phyloP scores from a whole-genome alignment of 2,888 invertebrate genomes.

The Dione juno region DNA sequence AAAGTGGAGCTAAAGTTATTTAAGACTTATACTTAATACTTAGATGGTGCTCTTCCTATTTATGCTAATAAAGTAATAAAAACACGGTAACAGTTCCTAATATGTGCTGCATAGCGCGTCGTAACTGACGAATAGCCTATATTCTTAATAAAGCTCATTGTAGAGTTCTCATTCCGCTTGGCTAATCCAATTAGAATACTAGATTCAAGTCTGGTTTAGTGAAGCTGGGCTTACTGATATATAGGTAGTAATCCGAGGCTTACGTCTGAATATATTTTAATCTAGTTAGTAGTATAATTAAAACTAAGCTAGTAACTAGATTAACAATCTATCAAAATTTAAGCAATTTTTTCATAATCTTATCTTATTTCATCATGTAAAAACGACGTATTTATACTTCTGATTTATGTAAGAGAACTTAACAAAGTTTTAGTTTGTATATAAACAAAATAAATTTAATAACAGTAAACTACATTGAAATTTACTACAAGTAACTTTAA shows the following conservation, averaged over 20 bases:
- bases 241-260: not conserved
- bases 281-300: not conserved
- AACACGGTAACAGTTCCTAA: not conserved
- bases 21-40: no score
- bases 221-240: not conserved
- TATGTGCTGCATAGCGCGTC: not conserved
- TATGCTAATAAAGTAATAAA: not conserved
- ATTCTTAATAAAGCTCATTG: conserved; percentile 1
- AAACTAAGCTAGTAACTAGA: not conserved
- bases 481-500: no score
- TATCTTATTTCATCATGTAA: not conserved
- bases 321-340: not conserved
- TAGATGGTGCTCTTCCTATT: no score
- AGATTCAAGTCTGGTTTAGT: not conserved
- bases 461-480: no score
- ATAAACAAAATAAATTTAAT: no score
- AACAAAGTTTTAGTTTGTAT: no score
- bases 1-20: no score
- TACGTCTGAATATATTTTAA: not conserved
- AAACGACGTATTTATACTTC: no score
- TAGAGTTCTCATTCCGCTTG: conserved; percentile 12
- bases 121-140: not conserved
- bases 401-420: no score
- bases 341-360: not conserved
- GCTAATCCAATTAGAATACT: conserved; percentile 9